Base-by-base conservation (phyloP, 2,113 vertebrate species). In the Saimiri boliviensis region DNA sequence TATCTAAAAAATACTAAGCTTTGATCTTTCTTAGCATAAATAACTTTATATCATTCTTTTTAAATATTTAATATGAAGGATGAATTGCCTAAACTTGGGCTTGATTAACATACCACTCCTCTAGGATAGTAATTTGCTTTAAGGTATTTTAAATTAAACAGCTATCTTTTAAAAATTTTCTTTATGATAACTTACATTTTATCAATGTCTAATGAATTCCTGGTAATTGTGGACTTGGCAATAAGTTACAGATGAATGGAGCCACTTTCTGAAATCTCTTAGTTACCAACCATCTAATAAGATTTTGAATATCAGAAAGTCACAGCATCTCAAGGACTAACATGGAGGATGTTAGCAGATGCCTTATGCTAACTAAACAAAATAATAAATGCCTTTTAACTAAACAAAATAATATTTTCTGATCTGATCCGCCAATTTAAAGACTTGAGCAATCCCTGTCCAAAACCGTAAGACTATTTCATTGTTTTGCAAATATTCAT, bases 141-240 rank as follows among this genome's bases (percentile, higher is more conserved):
- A 54, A 70, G 16, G 21, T 42, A 74, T n/a, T 96, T 74, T 63
- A 52, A 93, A 93, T 71, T 42, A 95, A 93, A 71, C 52, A 52
- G 1, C 60, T 32, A 32, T 63, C 60, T 77, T 86, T 86, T 14
- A 27, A 45, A 42, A 74, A 27, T 42, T 63, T 63, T 63, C 5
- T 86, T 27, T 49, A 40, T 71, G 74, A 87, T 82, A 42, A 83
- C 4, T 88, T 30, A 19, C 25, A 56, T 49, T 12, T 45, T 74
- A 73, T 60, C 52, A 93, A 82, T 2, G 13, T 73, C 14, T 79
- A 6, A 23, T 71, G 1, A 84, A 37, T 8, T 79, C 32, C 1
- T 23, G 3, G 54, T 85, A 77, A 71, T 19, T 93, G 73, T 85
- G 21, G 19, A 5, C 6, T n/a, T 93, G 49, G 19, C 23, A 63